Percentiles rank a stretch among this genome's conserved stretches.
These are phyloP conservation scores for Bubo bubo DNA, from an alignment of 2,113 vertebrate genomes.

Conservation along the genomic window DNA sequence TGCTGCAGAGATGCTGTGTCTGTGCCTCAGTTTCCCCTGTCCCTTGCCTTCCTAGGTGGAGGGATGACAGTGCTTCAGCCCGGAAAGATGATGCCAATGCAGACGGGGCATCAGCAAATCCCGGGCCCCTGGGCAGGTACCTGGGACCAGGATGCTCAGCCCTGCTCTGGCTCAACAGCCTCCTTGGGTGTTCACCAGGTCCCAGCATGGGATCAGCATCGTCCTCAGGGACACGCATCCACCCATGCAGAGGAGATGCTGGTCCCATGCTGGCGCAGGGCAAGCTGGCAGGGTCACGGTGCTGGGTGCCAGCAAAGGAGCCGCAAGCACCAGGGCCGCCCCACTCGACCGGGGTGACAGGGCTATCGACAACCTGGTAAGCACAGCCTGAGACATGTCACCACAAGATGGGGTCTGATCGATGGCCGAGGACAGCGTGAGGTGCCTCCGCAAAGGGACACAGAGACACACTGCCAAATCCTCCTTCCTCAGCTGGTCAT, in stretches of 20 bases:
- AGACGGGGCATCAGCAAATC: background rate
- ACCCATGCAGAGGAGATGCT: accelerated
- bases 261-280: background rate
- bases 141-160: accelerated
- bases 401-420: background rate
- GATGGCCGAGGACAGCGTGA: background rate
- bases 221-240: accelerated
- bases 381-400: background rate
- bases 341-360: background rate
- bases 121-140: accelerated
- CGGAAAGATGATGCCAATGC: background rate
- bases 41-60: accelerated
- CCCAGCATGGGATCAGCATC: background rate
- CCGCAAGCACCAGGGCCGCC: accelerated
- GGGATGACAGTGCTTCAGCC: background rate
- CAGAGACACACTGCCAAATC: background rate
- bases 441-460: background rate
- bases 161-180: background rate
- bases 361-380: background rate
- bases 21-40: background rate
- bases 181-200: accelerated
- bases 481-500: background rate
- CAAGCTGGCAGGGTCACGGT: too few species aligned
- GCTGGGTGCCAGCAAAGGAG: background rate
- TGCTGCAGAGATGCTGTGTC: background rate